phyloP scores from a whole-genome alignment of 1,140 invertebrate species.

The Propsilocerus akamusi region DNA sequence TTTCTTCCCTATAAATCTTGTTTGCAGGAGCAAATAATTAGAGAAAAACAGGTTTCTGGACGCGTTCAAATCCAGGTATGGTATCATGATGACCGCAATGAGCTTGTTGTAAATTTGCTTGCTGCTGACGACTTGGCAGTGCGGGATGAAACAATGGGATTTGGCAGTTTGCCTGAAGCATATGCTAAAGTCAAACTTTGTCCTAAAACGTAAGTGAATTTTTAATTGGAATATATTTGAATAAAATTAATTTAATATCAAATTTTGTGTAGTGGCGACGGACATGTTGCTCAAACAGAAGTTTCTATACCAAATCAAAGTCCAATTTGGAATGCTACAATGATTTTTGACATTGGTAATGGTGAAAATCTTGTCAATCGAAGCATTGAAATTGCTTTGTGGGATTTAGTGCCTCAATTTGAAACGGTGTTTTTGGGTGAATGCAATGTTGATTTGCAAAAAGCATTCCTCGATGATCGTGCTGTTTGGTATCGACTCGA shows the following conservation, averaged over 20 bases:
- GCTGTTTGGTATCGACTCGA: constrained; percentile 75
- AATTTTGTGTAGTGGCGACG: constrained; percentile 37
- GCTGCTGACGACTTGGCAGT: constrained; percentile 63
- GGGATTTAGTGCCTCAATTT: constrained; percentile 63
- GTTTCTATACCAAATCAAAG: constrained; percentile 64
- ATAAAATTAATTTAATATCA: neutral
- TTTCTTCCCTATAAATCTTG: too few species aligned
- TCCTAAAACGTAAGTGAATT: constrained; percentile 47
- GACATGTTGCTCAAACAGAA: constrained; percentile 53
- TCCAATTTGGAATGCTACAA: constrained; percentile 79
- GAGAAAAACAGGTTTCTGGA: constrained; percentile 51
- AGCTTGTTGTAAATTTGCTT: constrained; percentile 62
- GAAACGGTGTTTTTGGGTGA: constrained; percentile 71
- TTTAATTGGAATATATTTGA: neutral
- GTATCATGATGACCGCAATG: constrained; percentile 63
- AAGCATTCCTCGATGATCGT: constrained; percentile 65
- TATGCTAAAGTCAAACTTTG: constrained; percentile 61
- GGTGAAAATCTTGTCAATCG: constrained; percentile 59
- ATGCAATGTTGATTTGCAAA: constrained; percentile 52
- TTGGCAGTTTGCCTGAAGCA: constrained; percentile 55
- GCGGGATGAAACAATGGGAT: constrained; percentile 53
- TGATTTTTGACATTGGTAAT: constrained; percentile 56
- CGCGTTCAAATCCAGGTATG: constrained; percentile 70
- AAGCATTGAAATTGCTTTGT: constrained; percentile 67
- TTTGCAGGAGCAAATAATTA: constrained; percentile 48